Base-by-base conservation (phyloP, 1,140 invertebrate species). In the Leptinotarsa lineolata region DNA sequence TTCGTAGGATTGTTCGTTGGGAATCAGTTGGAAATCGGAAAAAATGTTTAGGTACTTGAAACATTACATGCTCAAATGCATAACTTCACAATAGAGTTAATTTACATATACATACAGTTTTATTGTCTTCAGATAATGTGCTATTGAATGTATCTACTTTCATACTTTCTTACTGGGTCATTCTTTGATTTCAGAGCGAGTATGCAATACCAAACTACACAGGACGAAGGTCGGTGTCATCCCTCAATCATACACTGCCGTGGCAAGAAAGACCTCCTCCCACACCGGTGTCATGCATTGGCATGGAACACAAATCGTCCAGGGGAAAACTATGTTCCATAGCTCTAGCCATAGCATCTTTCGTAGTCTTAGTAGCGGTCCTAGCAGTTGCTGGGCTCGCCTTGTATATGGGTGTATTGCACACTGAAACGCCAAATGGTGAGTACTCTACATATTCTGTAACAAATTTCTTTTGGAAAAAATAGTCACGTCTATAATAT, bases 321-420 rank as follows among this genome's bases (percentile, higher is more conserved):
- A 86, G 83, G 74, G 86, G 85, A 79, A 87, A 85, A 79, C 72
- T 89, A 39, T 92, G 91, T 79, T 91, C 90, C 4, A 89, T 91
- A 21, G 88, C 91, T 74, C 83, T 92, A 77, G 89, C 91, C 12
- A 87, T 89, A 44, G 89, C 91, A 2, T 90, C 90, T 2, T 86
- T 92, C 73, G 82, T 93, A 20, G 91, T 92, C 15, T 87, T 93
- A 54, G 84, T 93, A 5, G 90, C 90, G 1, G 91, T 93, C 15
- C 84, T 93, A 63, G 89, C 90, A 2, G 91, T 93, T 21, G 92
- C 92, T 2, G 92, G 90, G 45, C 86, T 93, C 3, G 92, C 92
- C 44, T 87, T 93, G 68, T 94, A 93, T 85, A 91, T 94, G 88
- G 92, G 92, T 78, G 87, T 87, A 76, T 87, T 88, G 39, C 85